Conservation (phyloP, 1,140 invertebrate species). For the Panulirus ornatus region DNA sequence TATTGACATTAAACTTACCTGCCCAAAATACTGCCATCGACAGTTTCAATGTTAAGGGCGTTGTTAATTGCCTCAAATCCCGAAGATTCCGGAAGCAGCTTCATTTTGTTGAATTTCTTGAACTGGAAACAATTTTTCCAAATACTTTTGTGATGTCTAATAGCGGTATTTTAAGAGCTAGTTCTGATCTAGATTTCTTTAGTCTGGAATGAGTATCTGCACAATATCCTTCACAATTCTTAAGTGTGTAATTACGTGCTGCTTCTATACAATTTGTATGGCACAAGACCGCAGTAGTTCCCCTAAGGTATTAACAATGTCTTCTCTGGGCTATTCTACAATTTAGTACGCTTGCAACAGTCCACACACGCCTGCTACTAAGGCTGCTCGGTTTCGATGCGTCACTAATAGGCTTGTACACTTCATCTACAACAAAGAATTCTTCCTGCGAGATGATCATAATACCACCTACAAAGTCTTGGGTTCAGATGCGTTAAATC, state of each 20-base stretch:
- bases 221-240: neutral
- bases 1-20: too few species aligned
- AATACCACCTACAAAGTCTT: neutral
- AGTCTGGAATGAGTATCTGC: neutral
- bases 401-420: conserved; percentile 27
- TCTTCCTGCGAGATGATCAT: conserved; percentile 46
- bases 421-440: conserved; percentile 44
- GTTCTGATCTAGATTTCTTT: neutral
- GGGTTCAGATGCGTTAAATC: neutral
- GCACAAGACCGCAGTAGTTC: neutral
- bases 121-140: neutral
- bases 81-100: conserved; percentile 71
- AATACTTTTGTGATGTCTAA: neutral
- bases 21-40: conserved; percentile 71
- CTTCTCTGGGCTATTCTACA: conserved; percentile 22
- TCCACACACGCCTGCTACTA: conserved; percentile 4
- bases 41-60: conserved; percentile 70
- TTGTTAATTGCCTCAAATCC: conserved; percentile 73
- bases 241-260: too few species aligned
- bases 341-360: neutral
- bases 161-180: too few species aligned
- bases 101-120: conserved; percentile 27
- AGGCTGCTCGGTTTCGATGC: neutral
- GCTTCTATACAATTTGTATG: too few species aligned
- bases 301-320: conserved; percentile 25